Evolutionary conservation across 1,140 invertebrate genomes (phyloP).

Genomic region (Aporrectodea caliginosa): DNA sequence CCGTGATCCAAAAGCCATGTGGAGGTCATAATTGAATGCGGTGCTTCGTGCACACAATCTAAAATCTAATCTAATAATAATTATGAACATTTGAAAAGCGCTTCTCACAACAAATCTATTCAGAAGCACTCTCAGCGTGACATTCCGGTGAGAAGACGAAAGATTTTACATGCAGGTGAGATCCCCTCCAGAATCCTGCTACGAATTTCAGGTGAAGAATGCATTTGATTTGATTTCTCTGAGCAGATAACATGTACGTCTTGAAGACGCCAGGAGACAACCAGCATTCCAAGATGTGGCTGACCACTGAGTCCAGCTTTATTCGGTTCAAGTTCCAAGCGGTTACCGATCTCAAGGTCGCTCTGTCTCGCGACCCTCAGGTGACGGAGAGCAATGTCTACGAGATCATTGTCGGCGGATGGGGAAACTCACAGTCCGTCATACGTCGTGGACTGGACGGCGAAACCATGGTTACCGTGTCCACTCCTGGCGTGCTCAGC

Average conservation of each 20-base stretch:
- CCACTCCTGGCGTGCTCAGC: slow-evolving; percentile 11
- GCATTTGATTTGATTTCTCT: no score
- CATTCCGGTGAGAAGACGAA: no score
- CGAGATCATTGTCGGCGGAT: neutral
- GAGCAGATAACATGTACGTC: neutral
- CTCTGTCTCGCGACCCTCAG: neutral
- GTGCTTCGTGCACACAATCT: no score
- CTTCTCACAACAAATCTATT: no score
- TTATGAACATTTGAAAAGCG: no score
- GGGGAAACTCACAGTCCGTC: neutral
- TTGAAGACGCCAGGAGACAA: neutral
- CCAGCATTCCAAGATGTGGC: neutral
- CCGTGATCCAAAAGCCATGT: no score
- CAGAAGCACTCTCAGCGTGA: no score
- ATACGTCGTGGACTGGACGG: neutral
- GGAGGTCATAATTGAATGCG: no score
- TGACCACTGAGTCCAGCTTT: neutral
- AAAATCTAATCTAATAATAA: no score
- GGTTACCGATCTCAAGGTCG: neutral
- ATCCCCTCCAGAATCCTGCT: no score
- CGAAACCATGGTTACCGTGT: neutral
- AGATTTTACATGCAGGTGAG: no score
- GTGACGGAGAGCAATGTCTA: neutral
- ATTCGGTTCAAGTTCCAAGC: neutral
- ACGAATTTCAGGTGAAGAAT: no score